phyloP scores from a whole-genome alignment of 2,888 invertebrate species.

The Pseudoips prasinana region DNA sequence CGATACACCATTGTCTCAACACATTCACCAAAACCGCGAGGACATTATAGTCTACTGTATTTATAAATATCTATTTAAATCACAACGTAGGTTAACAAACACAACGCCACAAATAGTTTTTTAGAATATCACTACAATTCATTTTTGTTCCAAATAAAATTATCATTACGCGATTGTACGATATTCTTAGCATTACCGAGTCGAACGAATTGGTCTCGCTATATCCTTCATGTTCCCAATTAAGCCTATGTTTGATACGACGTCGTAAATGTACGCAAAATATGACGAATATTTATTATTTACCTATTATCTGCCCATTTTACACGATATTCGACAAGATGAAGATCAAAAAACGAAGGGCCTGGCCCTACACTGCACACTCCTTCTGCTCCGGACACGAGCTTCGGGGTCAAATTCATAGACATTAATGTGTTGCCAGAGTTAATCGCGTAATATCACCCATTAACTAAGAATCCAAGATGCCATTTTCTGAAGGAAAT shows the following conservation, averaged over 20 bases:
- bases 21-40: slow-evolving; percentile 70
- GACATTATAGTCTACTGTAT: slow-evolving; percentile 48
- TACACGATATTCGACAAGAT: slow-evolving; percentile 70
- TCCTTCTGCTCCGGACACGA: slow-evolving; percentile 78
- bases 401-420: slow-evolving; percentile 82
- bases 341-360: slow-evolving; percentile 76
- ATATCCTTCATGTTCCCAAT: slow-evolving; percentile 56
- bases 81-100: slow-evolving; percentile 28
- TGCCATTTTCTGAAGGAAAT: slow-evolving; percentile 7
- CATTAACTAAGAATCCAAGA: slow-evolving; percentile 7
- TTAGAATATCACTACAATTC: slow-evolving; percentile 64
- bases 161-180: slow-evolving; percentile 71
- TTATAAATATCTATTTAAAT: slow-evolving; percentile 31
- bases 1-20: slow-evolving; percentile 81
- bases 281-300: slow-evolving; percentile 51
- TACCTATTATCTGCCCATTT: slow-evolving; percentile 82
- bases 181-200: slow-evolving; percentile 75
- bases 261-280: slow-evolving; percentile 14
- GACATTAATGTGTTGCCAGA: slow-evolving; percentile 74
- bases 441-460: slow-evolving; percentile 16
- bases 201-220: slow-evolving; percentile 55
- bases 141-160: slow-evolving; percentile 60
- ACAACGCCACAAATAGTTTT: slow-evolving; percentile 38
- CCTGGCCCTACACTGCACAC: slow-evolving; percentile 78
- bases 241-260: slow-evolving; percentile 24